Evolutionary conservation across 2,888 invertebrate species (phyloP), one percentile per base, ranked within the genome.

Genomic region (Lepas anatifera): DNA sequence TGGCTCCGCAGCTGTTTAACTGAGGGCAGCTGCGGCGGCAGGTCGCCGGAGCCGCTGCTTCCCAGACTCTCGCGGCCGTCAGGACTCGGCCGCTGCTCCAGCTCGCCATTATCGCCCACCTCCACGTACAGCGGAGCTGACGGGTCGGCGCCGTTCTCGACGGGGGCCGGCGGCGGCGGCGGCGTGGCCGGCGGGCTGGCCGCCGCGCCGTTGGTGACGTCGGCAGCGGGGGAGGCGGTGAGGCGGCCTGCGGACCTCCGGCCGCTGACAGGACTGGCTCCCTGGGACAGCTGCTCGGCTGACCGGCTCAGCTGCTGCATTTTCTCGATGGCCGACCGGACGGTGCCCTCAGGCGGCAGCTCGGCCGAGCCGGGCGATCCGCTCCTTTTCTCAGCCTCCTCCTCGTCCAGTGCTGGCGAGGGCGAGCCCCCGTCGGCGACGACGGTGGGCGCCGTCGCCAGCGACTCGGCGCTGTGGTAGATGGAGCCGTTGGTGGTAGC

Each of bases 271-370:
- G 46, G 6, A n/a, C n/a, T n/a, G 18, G 22, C n/a, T 10, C 27
- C n/a, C 11, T 27, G 27, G 27, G 50, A 25, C 58, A 58, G 58
- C 58, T 58, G 32, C 58, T 58, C 58, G 6, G 35, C 35, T 22
- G 58, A 58, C 58, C 58, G 16, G 35, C 58, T 58, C 32, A 58
- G 58, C 58, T 35, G 58, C 58, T 58, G 58, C 58, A 58, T 58
- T 2, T 22, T 3, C 58, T 58, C 22, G 35, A 58, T 32, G 22
- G 58, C 58, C 32, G 58, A 58, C 22, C 58, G 58, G 58, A 58
- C 58, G 4, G 58, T 58, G 22, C 58, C 58, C 58, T 58, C 58
- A 8, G 58, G 58, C 32, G 58, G 58, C 58, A 58, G 32, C 58
- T 58, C 58, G 58, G 32, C 35, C 29, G 29, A 52, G 52, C 7